Percentiles rank a stretch among this genome's conserved stretches.
Conservation (phyloP, 2,797 vertebrate species). For the Anolis apletophallus region DNA sequence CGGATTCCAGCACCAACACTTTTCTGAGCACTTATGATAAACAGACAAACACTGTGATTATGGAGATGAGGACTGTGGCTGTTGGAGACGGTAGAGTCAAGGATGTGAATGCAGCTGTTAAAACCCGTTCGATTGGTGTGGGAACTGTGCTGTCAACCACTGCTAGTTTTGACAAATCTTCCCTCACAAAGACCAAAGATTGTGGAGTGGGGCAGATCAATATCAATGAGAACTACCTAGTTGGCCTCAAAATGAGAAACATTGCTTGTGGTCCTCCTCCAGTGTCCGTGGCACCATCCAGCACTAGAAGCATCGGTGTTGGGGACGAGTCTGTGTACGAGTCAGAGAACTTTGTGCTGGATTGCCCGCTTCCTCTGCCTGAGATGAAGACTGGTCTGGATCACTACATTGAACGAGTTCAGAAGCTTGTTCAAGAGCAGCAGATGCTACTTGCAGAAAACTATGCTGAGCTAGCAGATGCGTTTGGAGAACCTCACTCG, state of each 20-base stretch:
- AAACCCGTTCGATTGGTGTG: constrained; percentile 88
- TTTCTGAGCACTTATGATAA: constrained; percentile 80
- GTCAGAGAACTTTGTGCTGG: constrained; percentile 46
- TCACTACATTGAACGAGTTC: constrained; percentile 95
- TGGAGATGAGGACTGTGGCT: constrained; percentile 86
- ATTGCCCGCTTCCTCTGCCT: constrained; percentile 60
- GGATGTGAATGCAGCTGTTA: constrained; percentile 80
- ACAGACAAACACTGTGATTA: constrained; percentile 84
- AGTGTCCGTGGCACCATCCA: constrained; percentile 46
- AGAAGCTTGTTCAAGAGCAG: constrained; percentile 95
- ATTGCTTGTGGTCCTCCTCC: constrained; percentile 92
- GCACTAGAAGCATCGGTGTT: constrained; percentile 88
- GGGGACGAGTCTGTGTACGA: constrained; percentile 79
- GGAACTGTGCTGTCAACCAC: constrained; percentile 83
- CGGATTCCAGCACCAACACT: constrained; percentile 85
- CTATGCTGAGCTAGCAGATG: constrained; percentile 94
- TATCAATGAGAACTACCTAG: constrained; percentile 90
- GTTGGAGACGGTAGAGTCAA: constrained; percentile 93
- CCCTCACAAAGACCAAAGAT: constrained; percentile 89
- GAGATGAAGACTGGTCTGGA: constrained; percentile 82
- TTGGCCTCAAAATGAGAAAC: constrained; percentile 93
- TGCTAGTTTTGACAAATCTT: constrained; percentile 73
- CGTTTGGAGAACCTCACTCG: constrained; percentile 92
- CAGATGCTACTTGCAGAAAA: constrained; percentile 95
- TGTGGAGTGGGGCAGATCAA: constrained; percentile 87